phyloP scores from a whole-genome alignment of 1,140 invertebrate species.

The Neodiprion lecontei region DNA sequence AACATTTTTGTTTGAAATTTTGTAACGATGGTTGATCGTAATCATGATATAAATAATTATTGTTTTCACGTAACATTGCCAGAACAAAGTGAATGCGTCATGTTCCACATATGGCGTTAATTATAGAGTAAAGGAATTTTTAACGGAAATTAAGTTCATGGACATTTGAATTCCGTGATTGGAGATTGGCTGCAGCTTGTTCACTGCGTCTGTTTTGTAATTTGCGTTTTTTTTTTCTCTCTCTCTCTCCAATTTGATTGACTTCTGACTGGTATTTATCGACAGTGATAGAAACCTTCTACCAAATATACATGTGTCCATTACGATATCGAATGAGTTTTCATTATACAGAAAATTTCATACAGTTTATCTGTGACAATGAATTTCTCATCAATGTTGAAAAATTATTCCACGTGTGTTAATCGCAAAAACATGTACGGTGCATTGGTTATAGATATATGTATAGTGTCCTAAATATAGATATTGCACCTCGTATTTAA shows the following conservation, averaged over 20 bases:
- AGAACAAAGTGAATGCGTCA: constrained; percentile 13
- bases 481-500: no score
- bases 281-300: no score
- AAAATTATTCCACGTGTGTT: no score
- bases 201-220: neutral
- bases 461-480: no score
- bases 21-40: neutral
- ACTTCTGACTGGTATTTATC: neutral
- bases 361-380: no score
- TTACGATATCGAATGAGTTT: no score
- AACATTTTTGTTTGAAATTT: neutral
- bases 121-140: neutral
- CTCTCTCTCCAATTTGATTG: neutral
- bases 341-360: no score
- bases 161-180: neutral
- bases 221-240: neutral
- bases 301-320: no score
- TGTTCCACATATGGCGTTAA: neutral
- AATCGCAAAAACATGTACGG: no score
- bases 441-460: no score
- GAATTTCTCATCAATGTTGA: no score
- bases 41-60: constrained; percentile 5
- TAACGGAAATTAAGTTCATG: constrained; percentile 1
- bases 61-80: neutral
- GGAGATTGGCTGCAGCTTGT: neutral